A percentile compares a stretch with the other conserved stretches of the same genome.
Evolutionary conservation across 2,797 vertebrate species (phyloP).

Genomic region (Vireo griseus): DNA sequence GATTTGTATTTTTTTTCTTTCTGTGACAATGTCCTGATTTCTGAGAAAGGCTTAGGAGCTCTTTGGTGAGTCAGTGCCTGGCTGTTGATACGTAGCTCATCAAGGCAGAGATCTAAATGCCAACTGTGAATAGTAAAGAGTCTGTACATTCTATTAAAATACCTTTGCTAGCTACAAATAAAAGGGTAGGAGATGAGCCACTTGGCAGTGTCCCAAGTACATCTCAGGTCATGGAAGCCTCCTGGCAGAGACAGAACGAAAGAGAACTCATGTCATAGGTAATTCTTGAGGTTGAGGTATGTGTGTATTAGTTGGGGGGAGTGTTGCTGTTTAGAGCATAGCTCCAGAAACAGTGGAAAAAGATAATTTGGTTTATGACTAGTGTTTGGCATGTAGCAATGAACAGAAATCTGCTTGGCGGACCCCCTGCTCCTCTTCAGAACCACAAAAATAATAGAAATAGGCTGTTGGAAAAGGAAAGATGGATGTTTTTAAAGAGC

Average conservation of each 20-base stretch:
- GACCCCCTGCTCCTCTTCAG: background rate
- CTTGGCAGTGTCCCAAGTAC: background rate
- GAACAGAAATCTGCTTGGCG: background rate
- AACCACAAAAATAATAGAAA: conserved; percentile 10
- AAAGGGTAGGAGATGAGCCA: background rate
- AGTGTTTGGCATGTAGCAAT: background rate
- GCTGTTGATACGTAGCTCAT: background rate
- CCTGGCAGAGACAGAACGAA: background rate
- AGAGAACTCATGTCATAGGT: background rate
- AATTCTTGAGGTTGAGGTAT: background rate
- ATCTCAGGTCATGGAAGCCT: background rate
- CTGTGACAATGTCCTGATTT: background rate
- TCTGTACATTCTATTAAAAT: background rate
- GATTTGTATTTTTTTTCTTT: fast-evolving
- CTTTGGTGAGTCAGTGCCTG: background rate
- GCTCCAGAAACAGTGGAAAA: background rate
- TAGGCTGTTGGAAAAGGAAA: background rate
- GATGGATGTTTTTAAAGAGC: background rate
- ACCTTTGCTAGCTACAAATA: background rate
- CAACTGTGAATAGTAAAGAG: background rate
- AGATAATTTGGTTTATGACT: background rate
- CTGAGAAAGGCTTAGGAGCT: background rate
- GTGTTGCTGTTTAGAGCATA: background rate
- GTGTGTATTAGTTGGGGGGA: fast-evolving
- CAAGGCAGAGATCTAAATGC: background rate